phyloP scores from a whole-genome alignment of 2,113 vertebrate genomes.

The Maccullochella peelii region DNA sequence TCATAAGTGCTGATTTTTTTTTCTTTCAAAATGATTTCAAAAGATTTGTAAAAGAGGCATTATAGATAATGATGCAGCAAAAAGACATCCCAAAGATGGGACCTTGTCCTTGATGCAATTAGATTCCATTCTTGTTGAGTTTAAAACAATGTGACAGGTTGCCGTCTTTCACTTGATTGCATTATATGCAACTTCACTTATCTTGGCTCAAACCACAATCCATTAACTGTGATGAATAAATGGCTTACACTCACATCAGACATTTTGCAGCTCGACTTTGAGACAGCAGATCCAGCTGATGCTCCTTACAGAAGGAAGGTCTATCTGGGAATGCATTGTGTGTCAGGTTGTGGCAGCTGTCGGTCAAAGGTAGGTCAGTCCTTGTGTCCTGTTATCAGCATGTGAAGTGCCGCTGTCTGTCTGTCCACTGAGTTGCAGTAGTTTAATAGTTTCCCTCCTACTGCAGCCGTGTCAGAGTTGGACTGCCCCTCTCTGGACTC shows the following conservation, averaged over 20 bases:
- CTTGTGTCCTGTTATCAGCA: constrained; percentile 28
- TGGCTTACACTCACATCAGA: constrained; percentile 39
- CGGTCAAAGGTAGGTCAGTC: constrained; percentile 26
- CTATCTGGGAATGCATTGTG: constrained; percentile 10
- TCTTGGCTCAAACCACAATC: constrained; percentile 20
- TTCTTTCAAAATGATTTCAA: not conserved
- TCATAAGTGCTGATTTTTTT: not conserved
- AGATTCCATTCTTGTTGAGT: not conserved
- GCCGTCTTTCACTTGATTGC: constrained; percentile 17
- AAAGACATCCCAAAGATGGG: not conserved
- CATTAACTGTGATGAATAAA: constrained; percentile 27
- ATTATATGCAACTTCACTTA: constrained; percentile 22
- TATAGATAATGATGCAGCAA: not conserved
- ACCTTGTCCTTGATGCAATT: not conserved
- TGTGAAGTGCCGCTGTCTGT: constrained; percentile 14
- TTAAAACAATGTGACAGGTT: constrained; percentile 29
- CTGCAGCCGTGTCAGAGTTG: not conserved
- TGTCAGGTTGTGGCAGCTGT: constrained; percentile 24
- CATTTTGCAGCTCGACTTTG: constrained; percentile 4
- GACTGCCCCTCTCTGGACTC: constrained; percentile 22
- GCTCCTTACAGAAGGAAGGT: constrained; percentile 3
- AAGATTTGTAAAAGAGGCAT: not conserved
- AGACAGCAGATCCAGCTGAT: constrained; percentile 31
- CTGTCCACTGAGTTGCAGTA: not conserved
- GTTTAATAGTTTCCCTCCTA: constrained; percentile 41